Evolutionary conservation across 1,140 invertebrate genomes (phyloP).

Genomic region (Trichonephila clavipes): DNA sequence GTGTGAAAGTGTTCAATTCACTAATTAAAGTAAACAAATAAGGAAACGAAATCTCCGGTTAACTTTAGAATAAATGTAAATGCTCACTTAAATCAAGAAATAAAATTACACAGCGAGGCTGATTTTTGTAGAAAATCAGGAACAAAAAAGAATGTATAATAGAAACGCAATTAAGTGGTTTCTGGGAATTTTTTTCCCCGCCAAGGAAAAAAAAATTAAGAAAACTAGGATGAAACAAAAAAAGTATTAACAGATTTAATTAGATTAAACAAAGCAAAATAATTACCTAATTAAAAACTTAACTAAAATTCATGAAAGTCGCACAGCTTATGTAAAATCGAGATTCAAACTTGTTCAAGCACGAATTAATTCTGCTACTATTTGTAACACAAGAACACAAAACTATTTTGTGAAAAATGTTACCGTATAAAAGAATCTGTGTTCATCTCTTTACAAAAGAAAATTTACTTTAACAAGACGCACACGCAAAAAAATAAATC

Average conservation of each 20-base stretch:
- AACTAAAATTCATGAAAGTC: too few relatives aligned
- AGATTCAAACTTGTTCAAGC: background rate
- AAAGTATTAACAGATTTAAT: background rate
- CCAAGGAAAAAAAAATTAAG: background rate
- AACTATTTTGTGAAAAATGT: background rate
- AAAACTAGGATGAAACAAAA: background rate
- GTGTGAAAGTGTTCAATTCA: background rate
- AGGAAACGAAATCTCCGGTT: background rate
- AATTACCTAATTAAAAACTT: background rate
- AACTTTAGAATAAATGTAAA: background rate
- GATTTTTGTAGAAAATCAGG: background rate
- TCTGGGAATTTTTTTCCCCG: background rate
- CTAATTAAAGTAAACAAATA: background rate
- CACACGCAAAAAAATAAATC: background rate
- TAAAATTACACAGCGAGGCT: background rate
- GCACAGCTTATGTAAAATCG: background rate
- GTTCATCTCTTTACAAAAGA: background rate
- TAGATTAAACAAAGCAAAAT: conserved; percentile 21
- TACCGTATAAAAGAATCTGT: background rate
- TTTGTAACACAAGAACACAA: background rate
- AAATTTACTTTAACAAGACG: background rate
- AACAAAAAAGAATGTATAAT: background rate
- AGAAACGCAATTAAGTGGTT: background rate
- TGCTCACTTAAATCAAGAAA: background rate
- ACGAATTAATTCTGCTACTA: background rate